These are phyloP conservation scores for Sycophila texana DNA, from an alignment of 2,888 invertebrate genomes.

Conservation along the genomic window DNA sequence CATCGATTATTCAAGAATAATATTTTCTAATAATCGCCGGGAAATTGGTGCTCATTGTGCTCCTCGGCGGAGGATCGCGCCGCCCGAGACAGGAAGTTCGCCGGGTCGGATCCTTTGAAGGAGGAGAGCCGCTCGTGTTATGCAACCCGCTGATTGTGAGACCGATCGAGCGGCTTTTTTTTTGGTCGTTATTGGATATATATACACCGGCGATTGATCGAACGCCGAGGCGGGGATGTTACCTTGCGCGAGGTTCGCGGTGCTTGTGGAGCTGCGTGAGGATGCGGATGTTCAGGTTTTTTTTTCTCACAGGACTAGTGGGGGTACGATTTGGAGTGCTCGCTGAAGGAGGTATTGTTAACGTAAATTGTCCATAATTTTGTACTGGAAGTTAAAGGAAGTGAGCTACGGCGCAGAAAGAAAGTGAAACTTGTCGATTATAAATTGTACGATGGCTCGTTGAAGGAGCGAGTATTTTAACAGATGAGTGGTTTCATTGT, in stretches of 20 bases:
- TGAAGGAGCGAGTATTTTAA: too few relatives aligned
- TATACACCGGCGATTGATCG: conserved; percentile 55
- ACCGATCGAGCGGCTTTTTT: conserved; percentile 19
- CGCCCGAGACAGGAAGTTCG: conserved; percentile 46
- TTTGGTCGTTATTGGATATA: conserved; percentile 26
- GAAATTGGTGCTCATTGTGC: conserved; percentile 54
- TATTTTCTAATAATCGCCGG: conserved; percentile 68
- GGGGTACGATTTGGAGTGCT: neutral
- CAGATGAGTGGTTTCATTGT: too few relatives aligned
- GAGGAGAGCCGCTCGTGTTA: conserved; percentile 2
- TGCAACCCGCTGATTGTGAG: conserved; percentile 11
- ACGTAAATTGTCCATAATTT: too few relatives aligned
- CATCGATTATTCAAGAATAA: conserved; percentile 69
- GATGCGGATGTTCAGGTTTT: neutral
- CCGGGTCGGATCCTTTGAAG: conserved; percentile 34
- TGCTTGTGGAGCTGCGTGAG: neutral
- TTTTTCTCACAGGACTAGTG: conserved; percentile 2
- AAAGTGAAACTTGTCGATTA: neutral
- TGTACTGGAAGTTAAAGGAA: too few relatives aligned
- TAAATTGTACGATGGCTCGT: too few relatives aligned
- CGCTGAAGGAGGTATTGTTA: too few relatives aligned
- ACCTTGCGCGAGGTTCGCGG: neutral
- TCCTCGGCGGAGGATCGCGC: neutral
- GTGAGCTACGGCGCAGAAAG: too few relatives aligned
- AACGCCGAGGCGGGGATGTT: neutral